Conservation (phyloP, 2,797 vertebrate species). For the Tachyglossus aculeatus region DNA sequence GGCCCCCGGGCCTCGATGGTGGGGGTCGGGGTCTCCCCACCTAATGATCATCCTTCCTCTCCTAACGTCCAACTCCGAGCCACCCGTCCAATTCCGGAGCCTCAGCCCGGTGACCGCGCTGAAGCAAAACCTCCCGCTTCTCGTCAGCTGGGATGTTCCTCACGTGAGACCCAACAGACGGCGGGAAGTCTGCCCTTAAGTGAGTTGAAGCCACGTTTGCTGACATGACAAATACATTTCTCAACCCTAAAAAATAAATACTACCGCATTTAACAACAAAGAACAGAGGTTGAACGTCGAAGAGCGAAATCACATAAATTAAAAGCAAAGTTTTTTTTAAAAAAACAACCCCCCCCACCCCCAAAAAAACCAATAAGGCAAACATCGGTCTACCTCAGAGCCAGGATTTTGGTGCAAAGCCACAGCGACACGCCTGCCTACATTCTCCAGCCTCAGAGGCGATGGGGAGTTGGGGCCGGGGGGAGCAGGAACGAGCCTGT, state of each 20-base stretch:
- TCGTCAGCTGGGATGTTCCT: constrained; percentile 74
- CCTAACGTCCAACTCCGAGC: constrained; percentile 64
- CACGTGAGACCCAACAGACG: constrained; percentile 72
- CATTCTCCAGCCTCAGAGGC: constrained; percentile 94
- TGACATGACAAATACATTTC: constrained; percentile 75
- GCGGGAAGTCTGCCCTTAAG: constrained; percentile 65
- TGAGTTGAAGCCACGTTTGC: constrained; percentile 75
- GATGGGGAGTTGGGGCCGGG: too few relatives aligned
- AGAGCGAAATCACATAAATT: too few relatives aligned
- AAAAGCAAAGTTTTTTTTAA: constrained; percentile 60
- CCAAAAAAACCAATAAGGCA: constrained; percentile 77
- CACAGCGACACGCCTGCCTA: constrained; percentile 84
- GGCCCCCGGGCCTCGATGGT: constrained; percentile 50
- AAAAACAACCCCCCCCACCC: constrained; percentile 73
- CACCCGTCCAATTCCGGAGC: constrained; percentile 68
- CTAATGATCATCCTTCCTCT: constrained; percentile 57
- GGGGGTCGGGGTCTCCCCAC: constrained; percentile 44
- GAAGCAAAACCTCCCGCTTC: constrained; percentile 76
- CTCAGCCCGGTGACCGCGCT: constrained; percentile 62
- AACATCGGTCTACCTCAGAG: constrained; percentile 74
- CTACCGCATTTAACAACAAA: constrained; percentile 69
- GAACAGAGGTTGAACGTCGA: too few relatives aligned
- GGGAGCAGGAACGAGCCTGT: too few relatives aligned
- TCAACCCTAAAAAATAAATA: constrained; percentile 83
- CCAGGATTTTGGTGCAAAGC: constrained; percentile 78